Conservation (phyloP, 2,888 invertebrate genomes). For the Eupithecia dodoneata region DNA sequence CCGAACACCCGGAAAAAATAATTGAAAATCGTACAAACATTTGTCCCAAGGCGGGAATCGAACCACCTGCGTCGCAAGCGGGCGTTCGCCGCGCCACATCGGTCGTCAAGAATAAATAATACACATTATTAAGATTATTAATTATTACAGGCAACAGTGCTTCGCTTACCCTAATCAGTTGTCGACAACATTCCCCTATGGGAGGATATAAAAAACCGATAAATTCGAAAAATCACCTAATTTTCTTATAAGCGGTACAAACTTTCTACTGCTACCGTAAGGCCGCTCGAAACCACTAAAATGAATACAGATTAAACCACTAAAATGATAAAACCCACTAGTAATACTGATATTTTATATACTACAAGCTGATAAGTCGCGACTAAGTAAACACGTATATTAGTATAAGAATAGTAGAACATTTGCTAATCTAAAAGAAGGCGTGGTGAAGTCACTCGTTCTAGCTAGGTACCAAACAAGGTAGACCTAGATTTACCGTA, state of each 20-base stretch:
- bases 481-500: constrained; percentile 25
- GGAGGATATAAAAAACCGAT: neutral
- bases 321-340: constrained; percentile 22
- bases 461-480: constrained; percentile 39
- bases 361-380: constrained; percentile 31
- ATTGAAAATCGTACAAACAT: no score
- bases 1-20: no score
- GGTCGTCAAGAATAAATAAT: neutral
- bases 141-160: neutral
- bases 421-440: constrained; percentile 49
- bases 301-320: neutral
- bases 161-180: neutral
- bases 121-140: neutral
- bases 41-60: no score
- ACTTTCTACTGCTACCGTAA: constrained; percentile 26
- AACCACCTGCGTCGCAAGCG: no score
- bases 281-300: constrained; percentile 33
- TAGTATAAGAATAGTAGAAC: constrained; percentile 47
- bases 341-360: constrained; percentile 39
- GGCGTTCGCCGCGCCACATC: no score
- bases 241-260: constrained; percentile 19
- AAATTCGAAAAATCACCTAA: constrained; percentile 17
- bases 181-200: no score
- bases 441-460: constrained; percentile 60
- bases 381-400: constrained; percentile 38